Conservation (phyloP, 2,888 invertebrate genomes). For the Dione juno region DNA sequence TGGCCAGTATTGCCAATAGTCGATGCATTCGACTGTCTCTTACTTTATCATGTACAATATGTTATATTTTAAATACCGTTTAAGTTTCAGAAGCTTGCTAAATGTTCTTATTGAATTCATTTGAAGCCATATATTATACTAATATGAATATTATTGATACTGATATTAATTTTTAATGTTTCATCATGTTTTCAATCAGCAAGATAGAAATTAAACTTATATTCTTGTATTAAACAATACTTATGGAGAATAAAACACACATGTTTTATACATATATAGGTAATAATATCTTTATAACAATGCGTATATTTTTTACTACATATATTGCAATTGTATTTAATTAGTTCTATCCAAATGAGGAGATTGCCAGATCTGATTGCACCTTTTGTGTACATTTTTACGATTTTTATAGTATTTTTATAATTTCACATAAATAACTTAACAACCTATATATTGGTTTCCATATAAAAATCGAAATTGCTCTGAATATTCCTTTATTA, state of each 20-base stretch:
- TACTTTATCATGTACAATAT: slow-evolving; percentile 23
- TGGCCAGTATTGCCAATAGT: slow-evolving; percentile 39
- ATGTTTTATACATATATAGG: too few relatives aligned
- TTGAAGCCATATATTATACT: neutral
- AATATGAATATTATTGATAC: neutral
- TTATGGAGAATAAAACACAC: too few relatives aligned
- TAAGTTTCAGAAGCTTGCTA: neutral
- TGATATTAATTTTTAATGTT: neutral
- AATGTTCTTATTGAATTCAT: neutral
- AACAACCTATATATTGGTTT: neutral
- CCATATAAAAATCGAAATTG: too few relatives aligned
- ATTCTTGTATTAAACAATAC: neutral
- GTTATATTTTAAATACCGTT: slow-evolving; percentile 13
- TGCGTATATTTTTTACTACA: too few relatives aligned
- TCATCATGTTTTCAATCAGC: neutral
- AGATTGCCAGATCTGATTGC: neutral
- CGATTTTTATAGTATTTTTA: neutral
- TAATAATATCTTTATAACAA: too few relatives aligned
- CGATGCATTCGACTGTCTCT: slow-evolving; percentile 34
- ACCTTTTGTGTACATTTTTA: neutral
- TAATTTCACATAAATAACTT: neutral
- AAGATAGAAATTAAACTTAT: neutral
- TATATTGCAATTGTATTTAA: too few relatives aligned
- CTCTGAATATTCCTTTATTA: neutral
- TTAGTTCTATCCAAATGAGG: neutral